phyloP scores from a whole-genome alignment of 2,113 vertebrate genomes.

The Poicephalus gulielmi region DNA sequence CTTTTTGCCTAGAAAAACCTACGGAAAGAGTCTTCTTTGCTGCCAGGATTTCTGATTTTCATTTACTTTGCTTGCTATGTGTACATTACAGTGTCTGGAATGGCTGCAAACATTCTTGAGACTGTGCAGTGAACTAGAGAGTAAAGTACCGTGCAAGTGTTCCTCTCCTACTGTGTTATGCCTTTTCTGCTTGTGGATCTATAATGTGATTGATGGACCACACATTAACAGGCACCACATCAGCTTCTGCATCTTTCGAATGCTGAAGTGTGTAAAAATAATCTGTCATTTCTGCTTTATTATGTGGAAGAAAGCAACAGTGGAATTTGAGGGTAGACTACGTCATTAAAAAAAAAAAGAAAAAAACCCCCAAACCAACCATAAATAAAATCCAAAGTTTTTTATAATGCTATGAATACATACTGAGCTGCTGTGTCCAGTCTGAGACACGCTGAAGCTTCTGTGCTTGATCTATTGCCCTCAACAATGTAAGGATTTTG shows the following conservation, averaged over 20 bases:
- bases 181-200: not conserved
- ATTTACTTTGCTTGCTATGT: not conserved
- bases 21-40: not conserved
- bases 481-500: not conserved
- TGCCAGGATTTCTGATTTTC: not conserved
- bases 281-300: not conserved
- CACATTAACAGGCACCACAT: not conserved
- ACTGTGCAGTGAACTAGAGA: not conserved
- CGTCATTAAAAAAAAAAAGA: not conserved
- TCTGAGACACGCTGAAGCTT: not conserved
- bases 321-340: not conserved
- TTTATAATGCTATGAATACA: not conserved
- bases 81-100: not conserved
- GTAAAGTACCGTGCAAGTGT: not conserved
- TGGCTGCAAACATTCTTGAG: not conserved
- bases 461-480: not conserved
- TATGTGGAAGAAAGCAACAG: not conserved
- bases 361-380: rapidly evolving
- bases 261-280: not conserved
- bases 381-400: not conserved
- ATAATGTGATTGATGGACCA: not conserved
- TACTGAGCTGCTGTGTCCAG: not conserved
- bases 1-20: not conserved
- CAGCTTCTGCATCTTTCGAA: not conserved
- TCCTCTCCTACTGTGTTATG: not conserved